Evolutionary conservation across 2,797 vertebrate species (phyloP).

Genomic region (Telmatherina bonti): DNA sequence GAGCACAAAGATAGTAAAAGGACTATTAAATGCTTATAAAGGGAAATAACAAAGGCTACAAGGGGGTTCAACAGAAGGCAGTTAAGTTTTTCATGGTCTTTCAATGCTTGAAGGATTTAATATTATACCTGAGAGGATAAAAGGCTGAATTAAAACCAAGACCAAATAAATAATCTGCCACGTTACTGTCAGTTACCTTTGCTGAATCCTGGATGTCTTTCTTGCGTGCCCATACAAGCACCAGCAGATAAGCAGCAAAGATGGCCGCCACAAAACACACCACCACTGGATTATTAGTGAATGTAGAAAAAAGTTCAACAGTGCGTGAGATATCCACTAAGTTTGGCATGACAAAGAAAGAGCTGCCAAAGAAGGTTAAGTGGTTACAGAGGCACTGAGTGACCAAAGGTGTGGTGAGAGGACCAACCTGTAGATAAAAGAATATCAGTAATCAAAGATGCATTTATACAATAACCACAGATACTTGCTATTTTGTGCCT

Average conservation of each 20-base stretch:
- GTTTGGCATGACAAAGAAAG: constrained; percentile 93
- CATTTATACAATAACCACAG: neutral
- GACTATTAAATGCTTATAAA: neutral
- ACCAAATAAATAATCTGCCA: neutral
- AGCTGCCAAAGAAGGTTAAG: constrained; percentile 95
- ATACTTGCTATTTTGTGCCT: constrained; percentile 53
- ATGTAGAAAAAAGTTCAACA: constrained; percentile 90
- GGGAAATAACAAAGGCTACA: neutral
- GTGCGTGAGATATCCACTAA: constrained; percentile 88
- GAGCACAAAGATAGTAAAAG: neutral
- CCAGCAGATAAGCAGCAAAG: constrained; percentile 85
- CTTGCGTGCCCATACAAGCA: constrained; percentile 90
- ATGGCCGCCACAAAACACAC: constrained; percentile 92
- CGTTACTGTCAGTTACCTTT: constrained; percentile 82
- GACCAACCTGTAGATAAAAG: constrained; percentile 87
- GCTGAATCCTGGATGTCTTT: constrained; percentile 91
- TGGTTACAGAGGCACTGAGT: constrained; percentile 95
- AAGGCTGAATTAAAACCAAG: constrained; percentile 1
- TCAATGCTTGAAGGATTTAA: neutral
- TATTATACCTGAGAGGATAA: neutral
- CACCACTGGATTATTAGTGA: constrained; percentile 91
- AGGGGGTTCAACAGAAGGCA: neutral
- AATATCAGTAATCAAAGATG: constrained; percentile 1
- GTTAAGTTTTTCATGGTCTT: neutral
- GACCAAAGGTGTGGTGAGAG: constrained; percentile 81